Evolutionary conservation across 2,797 vertebrate species (phyloP), one percentile per base, ranked within the genome.

Genomic region (Pseudochirops cupreus): DNA sequence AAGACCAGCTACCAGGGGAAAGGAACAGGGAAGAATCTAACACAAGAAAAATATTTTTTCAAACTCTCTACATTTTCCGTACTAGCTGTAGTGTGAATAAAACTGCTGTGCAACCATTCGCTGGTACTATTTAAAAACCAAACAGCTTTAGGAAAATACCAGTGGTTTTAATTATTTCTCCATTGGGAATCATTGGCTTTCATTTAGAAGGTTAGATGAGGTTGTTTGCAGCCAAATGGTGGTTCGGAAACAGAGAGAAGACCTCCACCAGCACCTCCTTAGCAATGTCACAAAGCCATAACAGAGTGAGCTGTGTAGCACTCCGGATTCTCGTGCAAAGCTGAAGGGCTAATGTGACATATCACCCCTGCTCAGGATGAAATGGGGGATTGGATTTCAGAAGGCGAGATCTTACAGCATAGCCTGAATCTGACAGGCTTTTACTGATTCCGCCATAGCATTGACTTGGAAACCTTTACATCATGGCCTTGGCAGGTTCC

Each of bases 381-480:
- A 56, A 98, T 95, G 91, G 92, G 91, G 89, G 29, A 89, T 96
- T 98, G 94, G 97, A 97, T 98, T 98, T 96, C 94, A 97, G 94
- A 97, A 97, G 92, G 92, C 91, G 95, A 97, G 94, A 96, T 96
- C 97, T 98, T 97, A 93, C 87, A 96, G 96, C 96, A 55, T 94
- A 97, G 97, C 94, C 97, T 98, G 97, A 98, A 96, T 98, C 97
- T 98, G 98, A 97, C 95, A 95, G 91, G 96, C 96, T 98, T 98
- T 98, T 98, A 98, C 97, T 98, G 98, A 98, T 98, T 98, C 98
- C 98, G 95, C 98, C 97, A 95, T 95, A 98, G 97, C 93, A 97
- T 98, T 98, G 97, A 98, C 97, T 98, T 98, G 97, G 97, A 99
- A 98, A 98, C 96, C 96, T 98, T 98, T 98, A 98, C 97, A 97